phyloP scores from a whole-genome alignment of 2,797 vertebrate genomes.

The Rhabdomys pumilio region DNA sequence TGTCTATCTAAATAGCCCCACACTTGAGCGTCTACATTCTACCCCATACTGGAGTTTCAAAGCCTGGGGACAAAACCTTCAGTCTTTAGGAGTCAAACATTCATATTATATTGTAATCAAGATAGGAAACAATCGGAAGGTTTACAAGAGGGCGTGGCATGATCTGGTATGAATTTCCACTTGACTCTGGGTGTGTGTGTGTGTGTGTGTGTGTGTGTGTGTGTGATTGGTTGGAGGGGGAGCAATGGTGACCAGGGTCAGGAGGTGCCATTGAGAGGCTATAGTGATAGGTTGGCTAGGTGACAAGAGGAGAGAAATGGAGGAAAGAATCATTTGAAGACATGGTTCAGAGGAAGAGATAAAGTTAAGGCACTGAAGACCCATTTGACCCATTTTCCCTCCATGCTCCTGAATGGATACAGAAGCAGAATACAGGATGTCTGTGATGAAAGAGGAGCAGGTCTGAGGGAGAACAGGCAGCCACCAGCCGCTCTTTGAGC shows the following conservation, averaged over 20 bases:
- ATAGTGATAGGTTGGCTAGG: neutral
- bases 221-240: too few relatives aligned
- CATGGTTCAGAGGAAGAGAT: neutral
- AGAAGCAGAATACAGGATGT: neutral
- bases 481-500: neutral
- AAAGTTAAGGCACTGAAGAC: neutral
- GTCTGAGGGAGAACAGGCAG: neutral
- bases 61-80: neutral
- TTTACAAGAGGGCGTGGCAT: neutral
- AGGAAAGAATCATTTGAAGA: slow-evolving; percentile 19
- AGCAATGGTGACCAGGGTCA: too few relatives aligned
- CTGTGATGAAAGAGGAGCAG: neutral
- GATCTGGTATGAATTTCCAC: neutral
- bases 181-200: neutral
- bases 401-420: neutral
- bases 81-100: neutral
- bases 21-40: neutral
- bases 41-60: neutral
- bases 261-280: neutral
- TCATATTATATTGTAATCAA: slow-evolving; percentile 5
- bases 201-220: neutral
- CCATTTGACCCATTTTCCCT: neutral
- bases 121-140: neutral
- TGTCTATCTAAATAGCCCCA: neutral
- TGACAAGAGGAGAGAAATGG: neutral